Percentiles rank a stretch among this genome's conserved stretches.
These are phyloP conservation scores for Axinella damicornis DNA, from an alignment of 37 sponge, comb jelly and placozoan species.

Conservation along the genomic window DNA sequence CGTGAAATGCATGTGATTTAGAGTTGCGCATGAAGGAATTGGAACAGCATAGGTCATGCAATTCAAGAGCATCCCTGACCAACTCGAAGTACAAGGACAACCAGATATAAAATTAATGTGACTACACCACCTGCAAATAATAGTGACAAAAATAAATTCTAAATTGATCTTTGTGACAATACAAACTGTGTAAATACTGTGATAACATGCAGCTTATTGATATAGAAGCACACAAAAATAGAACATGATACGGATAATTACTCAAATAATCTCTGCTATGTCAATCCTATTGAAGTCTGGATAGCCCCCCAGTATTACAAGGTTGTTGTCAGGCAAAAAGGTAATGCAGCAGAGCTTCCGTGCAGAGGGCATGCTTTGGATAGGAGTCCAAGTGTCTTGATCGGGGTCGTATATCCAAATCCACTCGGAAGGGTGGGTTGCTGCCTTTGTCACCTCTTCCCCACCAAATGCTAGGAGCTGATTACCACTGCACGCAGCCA, in stretches of 20 bases:
- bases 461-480: constrained; percentile 65
- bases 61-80: no score
- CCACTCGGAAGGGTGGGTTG: constrained; percentile 39
- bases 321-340: constrained; percentile 9
- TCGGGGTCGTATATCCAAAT: constrained; percentile 40
- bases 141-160: no score
- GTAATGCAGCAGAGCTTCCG: constrained; percentile 57
- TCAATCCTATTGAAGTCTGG: constrained; percentile 51
- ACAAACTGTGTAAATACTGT: no score
- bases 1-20: no score
- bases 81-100: no score
- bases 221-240: background rate
- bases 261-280: constrained; percentile 26
- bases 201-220: no score
- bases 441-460: constrained; percentile 32
- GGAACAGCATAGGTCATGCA: no score
- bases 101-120: no score
- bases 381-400: constrained; percentile 50
- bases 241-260: background rate
- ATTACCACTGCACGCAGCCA: constrained; percentile 5
- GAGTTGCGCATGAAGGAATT: no score
- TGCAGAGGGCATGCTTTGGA: constrained; percentile 40
- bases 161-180: no score
- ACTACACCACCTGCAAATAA: no score
- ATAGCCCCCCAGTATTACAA: constrained; percentile 48